These are phyloP conservation scores for Platycheirus rosarum DNA, from an alignment of 2,888 invertebrate genomes.

Conservation along the genomic window DNA sequence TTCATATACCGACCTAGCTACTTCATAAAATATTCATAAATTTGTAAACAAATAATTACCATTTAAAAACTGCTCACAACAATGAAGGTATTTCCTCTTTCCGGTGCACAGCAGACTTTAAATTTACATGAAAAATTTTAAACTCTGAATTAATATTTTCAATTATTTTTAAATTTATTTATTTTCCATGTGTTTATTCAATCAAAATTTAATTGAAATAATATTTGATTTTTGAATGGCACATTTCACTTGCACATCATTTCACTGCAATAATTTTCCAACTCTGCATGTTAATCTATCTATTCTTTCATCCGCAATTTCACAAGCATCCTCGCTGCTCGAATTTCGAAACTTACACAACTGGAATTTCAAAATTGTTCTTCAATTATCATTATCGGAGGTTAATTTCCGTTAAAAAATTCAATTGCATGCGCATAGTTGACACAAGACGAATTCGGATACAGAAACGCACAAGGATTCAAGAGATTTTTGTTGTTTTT, in stretches of 20 bases:
- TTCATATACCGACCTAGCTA: too few species aligned
- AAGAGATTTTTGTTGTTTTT: not conserved
- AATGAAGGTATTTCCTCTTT: not conserved
- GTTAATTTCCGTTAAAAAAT: slow-evolving; percentile 31
- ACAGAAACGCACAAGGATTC: not conserved
- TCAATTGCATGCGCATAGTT: not conserved
- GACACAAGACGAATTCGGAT: slow-evolving; percentile 2
- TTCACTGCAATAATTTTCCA: not conserved
- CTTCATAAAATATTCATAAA: not conserved
- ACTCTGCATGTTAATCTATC: not conserved
- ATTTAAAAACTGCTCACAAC: not conserved
- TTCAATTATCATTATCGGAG: not conserved
- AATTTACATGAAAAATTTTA: not conserved
- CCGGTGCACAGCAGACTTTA: not conserved
- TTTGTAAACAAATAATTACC: not conserved
- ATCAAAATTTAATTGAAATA: not conserved
- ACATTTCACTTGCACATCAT: not conserved
- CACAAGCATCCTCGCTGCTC: too few species aligned
- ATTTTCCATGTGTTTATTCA: not conserved
- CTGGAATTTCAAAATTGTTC: not conserved
- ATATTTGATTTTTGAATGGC: not conserved
- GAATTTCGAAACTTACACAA: not conserved
- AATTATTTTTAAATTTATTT: not conserved
- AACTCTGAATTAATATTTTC: not conserved
- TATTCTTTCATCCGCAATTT: not conserved